Evolutionary conservation across 2,888 invertebrate genomes (phyloP).

Genomic region (Sinodicranocentrus sp.): DNA sequence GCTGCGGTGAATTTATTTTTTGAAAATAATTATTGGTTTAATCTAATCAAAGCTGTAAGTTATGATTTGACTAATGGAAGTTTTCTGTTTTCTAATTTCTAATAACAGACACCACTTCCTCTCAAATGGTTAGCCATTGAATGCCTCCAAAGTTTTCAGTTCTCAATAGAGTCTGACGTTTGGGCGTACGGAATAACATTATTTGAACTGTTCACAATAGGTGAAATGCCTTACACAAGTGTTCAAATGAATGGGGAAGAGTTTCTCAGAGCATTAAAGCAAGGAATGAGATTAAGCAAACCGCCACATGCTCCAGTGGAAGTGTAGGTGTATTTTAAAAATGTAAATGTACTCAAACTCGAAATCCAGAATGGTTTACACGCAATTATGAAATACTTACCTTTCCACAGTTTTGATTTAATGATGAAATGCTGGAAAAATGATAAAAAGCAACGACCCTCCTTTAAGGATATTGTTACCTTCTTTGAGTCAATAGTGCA

Average conservation of each 20-base stretch:
- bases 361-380: no score
- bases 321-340: conserved; percentile 37
- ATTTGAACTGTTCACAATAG: conserved; percentile 66
- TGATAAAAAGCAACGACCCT: conserved; percentile 51
- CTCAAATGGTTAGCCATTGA: conserved; percentile 63
- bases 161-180: conserved; percentile 50
- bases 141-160: conserved; percentile 59
- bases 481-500: conserved; percentile 31
- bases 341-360: not conserved
- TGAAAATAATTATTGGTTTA: no score
- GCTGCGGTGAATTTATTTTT: conserved; percentile 41
- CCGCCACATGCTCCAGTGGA: conserved; percentile 56
- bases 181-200: conserved; percentile 40
- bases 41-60: not conserved
- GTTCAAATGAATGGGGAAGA: conserved; percentile 62
- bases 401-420: conserved; percentile 52
- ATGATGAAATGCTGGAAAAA: conserved; percentile 66
- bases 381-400: not conserved
- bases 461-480: conserved; percentile 46
- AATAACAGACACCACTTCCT: conserved; percentile 61
- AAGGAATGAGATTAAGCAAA: conserved; percentile 63
- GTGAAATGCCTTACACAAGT: conserved; percentile 65
- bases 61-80: not conserved
- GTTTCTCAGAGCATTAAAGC: conserved; percentile 52
- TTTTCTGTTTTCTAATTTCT: conserved; percentile 10